These are phyloP conservation scores for Lycaena phlaeas DNA, from an alignment of 2,888 invertebrate genomes.

Conservation along the genomic window DNA sequence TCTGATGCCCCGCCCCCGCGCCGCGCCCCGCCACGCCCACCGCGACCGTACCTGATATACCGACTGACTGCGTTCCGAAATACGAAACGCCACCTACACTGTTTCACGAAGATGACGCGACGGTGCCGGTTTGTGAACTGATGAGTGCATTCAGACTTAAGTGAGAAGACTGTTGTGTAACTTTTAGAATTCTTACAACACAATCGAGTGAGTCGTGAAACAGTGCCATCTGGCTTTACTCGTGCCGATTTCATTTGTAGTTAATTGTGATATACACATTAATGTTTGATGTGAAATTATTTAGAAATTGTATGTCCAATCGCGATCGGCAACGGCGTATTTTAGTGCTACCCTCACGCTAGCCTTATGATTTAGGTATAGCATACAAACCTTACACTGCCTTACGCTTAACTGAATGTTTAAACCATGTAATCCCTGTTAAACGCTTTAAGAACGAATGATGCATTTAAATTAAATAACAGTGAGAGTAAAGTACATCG, in stretches of 20 bases:
- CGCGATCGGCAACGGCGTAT: constrained; percentile 2
- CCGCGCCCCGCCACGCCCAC: neutral
- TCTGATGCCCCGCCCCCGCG: constrained; percentile 30
- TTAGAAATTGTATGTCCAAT: neutral
- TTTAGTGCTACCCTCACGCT: constrained; percentile 14
- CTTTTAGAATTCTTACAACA: too few relatives aligned
- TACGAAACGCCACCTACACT: neutral
- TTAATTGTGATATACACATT: neutral
- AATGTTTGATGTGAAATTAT: neutral
- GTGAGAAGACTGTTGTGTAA: too few relatives aligned
- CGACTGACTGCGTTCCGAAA: neutral
- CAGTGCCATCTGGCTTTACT: too few relatives aligned
- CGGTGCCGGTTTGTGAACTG: too few relatives aligned
- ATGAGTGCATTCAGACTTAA: too few relatives aligned
- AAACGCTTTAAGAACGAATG: constrained; percentile 17
- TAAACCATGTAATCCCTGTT: constrained; percentile 15
- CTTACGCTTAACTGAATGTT: constrained; percentile 16
- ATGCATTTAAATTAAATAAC: constrained; percentile 20
- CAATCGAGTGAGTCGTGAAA: too few relatives aligned
- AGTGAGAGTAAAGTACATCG: constrained; percentile 14
- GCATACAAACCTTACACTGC: constrained; percentile 20
- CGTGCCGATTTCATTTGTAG: too few relatives aligned
- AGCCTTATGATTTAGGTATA: constrained; percentile 11
- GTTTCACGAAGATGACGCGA: too few relatives aligned
- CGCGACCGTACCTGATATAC: neutral